Percentiles rank a stretch among this genome's conserved stretches.
phyloP scores from a whole-genome alignment of 2,797 vertebrate genomes.

The Myotis findleyi region DNA sequence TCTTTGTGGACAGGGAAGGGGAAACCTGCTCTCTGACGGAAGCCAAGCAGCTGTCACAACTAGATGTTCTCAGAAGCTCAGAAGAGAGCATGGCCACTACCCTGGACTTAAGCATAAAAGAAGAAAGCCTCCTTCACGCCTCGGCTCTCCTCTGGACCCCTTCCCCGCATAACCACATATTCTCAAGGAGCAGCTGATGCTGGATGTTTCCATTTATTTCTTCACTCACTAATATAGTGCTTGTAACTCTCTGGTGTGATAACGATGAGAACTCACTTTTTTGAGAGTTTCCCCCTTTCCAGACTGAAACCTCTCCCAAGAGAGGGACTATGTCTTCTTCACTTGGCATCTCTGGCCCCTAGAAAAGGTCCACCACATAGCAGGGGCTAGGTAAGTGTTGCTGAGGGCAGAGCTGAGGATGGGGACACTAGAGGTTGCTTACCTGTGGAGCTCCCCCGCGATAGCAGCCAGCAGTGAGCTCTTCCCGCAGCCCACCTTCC shows the following conservation, averaged over 20 bases:
- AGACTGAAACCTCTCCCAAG: slow-evolving; percentile 27
- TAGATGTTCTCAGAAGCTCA: not conserved
- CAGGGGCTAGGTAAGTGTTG: not conserved
- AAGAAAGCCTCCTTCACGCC: not conserved
- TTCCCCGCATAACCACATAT: not conserved
- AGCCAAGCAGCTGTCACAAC: not conserved
- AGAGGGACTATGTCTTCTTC: slow-evolving; percentile 4
- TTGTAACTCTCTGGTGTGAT: not conserved
- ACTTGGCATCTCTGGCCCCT: not conserved
- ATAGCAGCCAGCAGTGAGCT: slow-evolving; percentile 95
- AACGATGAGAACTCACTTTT: not conserved
- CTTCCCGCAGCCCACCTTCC: slow-evolving; percentile 97
- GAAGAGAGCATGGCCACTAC: not conserved
- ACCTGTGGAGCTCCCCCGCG: slow-evolving; percentile 96
- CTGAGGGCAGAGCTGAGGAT: not conserved
- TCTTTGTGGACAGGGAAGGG: not conserved
- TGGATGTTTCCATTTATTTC: not conserved
- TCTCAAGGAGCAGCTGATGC: not conserved
- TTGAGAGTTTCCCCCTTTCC: not conserved
- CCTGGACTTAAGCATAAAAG: not conserved
- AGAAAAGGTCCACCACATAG: not conserved
- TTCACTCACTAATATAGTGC: not conserved
- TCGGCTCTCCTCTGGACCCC: not conserved
- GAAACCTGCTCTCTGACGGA: not conserved
- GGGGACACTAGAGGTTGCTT: slow-evolving; percentile 32